A percentile compares a stretch with the other conserved stretches of the same genome.
Evolutionary conservation across 2,888 invertebrate species (phyloP).

Genomic region (Criorhina ranunculi): DNA sequence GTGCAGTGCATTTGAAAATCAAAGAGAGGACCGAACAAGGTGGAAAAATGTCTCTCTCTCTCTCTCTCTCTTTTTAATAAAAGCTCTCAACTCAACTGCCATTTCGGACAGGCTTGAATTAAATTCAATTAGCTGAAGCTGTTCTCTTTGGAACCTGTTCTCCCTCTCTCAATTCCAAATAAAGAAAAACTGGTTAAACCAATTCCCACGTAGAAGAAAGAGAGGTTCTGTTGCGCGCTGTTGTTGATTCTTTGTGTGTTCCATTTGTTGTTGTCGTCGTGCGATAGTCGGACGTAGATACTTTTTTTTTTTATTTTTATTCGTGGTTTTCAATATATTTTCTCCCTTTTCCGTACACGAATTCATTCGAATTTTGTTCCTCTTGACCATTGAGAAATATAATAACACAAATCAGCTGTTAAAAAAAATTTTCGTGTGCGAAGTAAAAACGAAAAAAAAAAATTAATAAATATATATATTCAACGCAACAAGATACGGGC

Average conservation of each 20-base stretch:
- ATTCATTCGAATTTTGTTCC: conserved; percentile 34
- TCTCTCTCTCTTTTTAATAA: conserved; percentile 10
- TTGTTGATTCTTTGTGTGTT: conserved; percentile 54
- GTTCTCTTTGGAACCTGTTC: conserved; percentile 4
- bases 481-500: conserved; percentile 41
- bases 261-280: conserved; percentile 50
- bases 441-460: too few relatives aligned
- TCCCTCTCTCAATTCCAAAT: conserved; percentile 20
- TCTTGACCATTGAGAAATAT: conserved; percentile 8
- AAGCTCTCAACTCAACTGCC: too few relatives aligned
- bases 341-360: conserved; percentile 23
- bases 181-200: conserved; percentile 58
- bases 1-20: neutral
- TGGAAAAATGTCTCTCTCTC: conserved; percentile 9
- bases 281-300: conserved; percentile 51
- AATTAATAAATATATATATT: too few relatives aligned
- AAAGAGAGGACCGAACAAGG: conserved; percentile 20
- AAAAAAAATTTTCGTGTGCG: conserved; percentile 25
- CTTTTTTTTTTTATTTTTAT: conserved; percentile 26
- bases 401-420: conserved; percentile 66
- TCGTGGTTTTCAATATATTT: conserved; percentile 29
- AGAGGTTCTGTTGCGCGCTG: conserved; percentile 69
- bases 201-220: conserved; percentile 49
- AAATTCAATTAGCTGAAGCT: neutral
- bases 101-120: neutral